Percentiles rank a stretch among this genome's conserved stretches.
phyloP scores from a whole-genome alignment of 2,797 vertebrate genomes.

The Microcaecilia unicolor region DNA sequence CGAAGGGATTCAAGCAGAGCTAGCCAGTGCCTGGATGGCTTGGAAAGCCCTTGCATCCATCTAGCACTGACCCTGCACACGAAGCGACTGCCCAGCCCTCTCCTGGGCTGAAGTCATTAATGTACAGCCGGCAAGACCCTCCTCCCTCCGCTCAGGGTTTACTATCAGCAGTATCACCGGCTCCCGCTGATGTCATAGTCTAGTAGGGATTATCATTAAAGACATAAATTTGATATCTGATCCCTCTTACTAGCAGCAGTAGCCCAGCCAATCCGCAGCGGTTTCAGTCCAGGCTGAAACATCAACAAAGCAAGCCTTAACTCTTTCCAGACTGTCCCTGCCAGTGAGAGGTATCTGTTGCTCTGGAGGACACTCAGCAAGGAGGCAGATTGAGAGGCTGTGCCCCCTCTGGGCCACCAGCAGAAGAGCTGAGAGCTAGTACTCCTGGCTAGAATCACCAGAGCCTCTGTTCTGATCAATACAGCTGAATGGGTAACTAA shows the following conservation, averaged over 20 bases:
- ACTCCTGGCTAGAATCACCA: no score
- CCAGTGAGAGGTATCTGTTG: no score
- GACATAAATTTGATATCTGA: constrained; percentile 63
- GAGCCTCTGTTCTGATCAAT: no score
- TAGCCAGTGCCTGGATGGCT: constrained; percentile 26
- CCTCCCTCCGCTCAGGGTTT: constrained; percentile 52
- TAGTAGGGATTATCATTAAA: constrained; percentile 51
- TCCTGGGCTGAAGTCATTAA: constrained; percentile 55
- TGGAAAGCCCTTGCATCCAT: constrained; percentile 69
- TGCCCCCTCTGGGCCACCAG: no score
- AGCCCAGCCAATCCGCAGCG: constrained; percentile 50
- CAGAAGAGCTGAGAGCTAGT: no score
- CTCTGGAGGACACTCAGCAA: no score
- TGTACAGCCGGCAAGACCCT: constrained; percentile 45
- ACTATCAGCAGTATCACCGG: constrained; percentile 53
- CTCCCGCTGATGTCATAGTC: constrained; percentile 67
- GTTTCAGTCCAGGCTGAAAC: no score
- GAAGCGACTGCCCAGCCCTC: constrained; percentile 54
- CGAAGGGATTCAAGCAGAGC: constrained; percentile 27
- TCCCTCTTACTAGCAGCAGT: constrained; percentile 55
- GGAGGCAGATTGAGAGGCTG: no score
- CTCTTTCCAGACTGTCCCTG: no score
- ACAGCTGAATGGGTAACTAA: no score
- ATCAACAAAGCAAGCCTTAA: no score
- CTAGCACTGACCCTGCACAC: constrained; percentile 56